A percentile compares a stretch with the other conserved stretches of the same genome.
Conservation (phyloP, 2,113 vertebrate genomes). For the Xenus cinereus region DNA sequence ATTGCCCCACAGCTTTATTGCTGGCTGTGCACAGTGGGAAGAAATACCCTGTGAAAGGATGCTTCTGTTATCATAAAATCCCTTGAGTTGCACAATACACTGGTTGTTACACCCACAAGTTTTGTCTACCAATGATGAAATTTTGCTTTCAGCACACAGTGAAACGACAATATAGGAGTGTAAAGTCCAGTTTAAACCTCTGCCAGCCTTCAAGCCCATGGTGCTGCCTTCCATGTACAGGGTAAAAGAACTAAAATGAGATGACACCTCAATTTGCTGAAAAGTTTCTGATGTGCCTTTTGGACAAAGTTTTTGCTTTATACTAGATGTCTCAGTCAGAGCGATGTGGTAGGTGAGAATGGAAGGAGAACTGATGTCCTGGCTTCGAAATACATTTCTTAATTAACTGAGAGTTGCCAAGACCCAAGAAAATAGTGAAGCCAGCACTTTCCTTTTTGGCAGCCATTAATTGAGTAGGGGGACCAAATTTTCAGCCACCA, state of each 20-base stretch:
- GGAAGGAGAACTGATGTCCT: not conserved
- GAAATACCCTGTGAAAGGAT: not conserved
- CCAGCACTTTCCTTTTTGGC: not conserved
- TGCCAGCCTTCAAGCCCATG: not conserved
- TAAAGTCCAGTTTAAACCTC: not conserved
- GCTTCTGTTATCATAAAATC: not conserved
- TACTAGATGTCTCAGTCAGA: not conserved
- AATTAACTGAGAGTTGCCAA: not conserved
- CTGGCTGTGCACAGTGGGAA: not conserved
- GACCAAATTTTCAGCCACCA: not conserved
- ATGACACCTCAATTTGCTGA: not conserved
- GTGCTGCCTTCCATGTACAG: not conserved
- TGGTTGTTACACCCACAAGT: not conserved
- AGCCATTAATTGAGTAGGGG: not conserved
- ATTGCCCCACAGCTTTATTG: not conserved
- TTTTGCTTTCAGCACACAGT: not conserved
- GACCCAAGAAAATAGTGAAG: not conserved
- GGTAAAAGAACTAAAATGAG: not conserved
- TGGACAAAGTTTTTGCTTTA: not conserved
- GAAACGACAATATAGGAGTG: not conserved
- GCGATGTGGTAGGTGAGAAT: not conserved
- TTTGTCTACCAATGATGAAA: not conserved
- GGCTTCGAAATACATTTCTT: constrained; percentile 5
- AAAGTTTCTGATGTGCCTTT: not conserved
- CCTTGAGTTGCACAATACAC: not conserved